Evolutionary conservation across 2,113 vertebrate genomes (phyloP).

Genomic region (Carettochelys insculpta): DNA sequence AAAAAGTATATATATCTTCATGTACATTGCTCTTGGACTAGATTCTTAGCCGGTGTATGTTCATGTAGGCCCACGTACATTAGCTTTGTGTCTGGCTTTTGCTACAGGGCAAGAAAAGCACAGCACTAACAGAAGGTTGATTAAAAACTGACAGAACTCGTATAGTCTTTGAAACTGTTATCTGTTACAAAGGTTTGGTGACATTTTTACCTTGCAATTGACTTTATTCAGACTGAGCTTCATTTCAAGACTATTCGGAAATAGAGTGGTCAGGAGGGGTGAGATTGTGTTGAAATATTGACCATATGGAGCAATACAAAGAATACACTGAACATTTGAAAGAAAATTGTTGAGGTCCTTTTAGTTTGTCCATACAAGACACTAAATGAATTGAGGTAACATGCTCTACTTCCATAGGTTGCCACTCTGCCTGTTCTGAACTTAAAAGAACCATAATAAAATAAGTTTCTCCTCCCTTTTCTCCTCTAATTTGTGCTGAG

Average conservation of each 20-base stretch:
- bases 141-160: not conserved
- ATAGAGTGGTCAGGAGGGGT: not conserved
- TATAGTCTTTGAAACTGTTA: fast-evolving
- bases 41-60: not conserved
- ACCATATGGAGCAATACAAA: not conserved
- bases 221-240: not conserved
- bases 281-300: not conserved
- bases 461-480: not conserved
- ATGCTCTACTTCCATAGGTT: not conserved
- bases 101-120: fast-evolving
- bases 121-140: not conserved
- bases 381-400: not conserved
- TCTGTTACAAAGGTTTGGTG: not conserved
- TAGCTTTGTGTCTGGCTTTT: not conserved
- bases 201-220: not conserved
- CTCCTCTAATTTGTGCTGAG: fast-evolving
- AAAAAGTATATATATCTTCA: not conserved
- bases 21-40: not conserved
- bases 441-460: not conserved
- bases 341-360: not conserved
- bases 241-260: not conserved
- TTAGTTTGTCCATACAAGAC: not conserved
- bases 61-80: fast-evolving
- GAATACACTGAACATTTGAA: not conserved
- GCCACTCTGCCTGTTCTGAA: not conserved